Conservation (phyloP, 2,113 vertebrate genomes). For the Lethenteron camtschaticum region DNA sequence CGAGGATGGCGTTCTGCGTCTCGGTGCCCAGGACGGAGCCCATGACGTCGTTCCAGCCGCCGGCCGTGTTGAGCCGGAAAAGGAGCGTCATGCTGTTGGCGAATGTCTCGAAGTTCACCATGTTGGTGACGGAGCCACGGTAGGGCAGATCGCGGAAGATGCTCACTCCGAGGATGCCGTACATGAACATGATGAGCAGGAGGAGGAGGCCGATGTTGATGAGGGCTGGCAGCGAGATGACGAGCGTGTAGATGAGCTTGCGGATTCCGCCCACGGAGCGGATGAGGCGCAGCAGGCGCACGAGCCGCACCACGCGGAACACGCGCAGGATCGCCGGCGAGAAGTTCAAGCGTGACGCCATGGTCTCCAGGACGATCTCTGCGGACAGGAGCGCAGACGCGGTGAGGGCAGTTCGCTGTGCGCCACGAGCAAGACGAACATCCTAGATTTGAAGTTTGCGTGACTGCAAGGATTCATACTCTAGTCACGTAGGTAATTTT, state of each 20-base stretch:
- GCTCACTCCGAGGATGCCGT: constrained; percentile 9
- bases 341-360: constrained; percentile 6
- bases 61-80: constrained; percentile 9
- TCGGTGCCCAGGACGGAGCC: constrained; percentile 2
- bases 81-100: constrained; percentile 11
- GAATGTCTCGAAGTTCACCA: constrained; percentile 11
- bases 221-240: constrained; percentile 10
- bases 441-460: no score
- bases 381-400: neutral
- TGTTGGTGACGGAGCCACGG: constrained; percentile 6
- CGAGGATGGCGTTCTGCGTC: constrained; percentile 3
- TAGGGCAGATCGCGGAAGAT: constrained; percentile 8
- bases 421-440: no score
- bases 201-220: constrained; percentile 11
- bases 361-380: constrained; percentile 8
- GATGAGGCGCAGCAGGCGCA: constrained; percentile 7
- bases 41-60: constrained; percentile 9
- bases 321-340: constrained; percentile 10
- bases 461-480: no score
- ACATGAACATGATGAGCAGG: constrained; percentile 10
- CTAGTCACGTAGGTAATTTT: no score
- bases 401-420: no score
- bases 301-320: constrained; percentile 8
- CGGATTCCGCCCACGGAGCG: constrained; percentile 9
- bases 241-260: constrained; percentile 9